These are phyloP conservation scores for Drosophila subobscura DNA, from an alignment of 1,140 invertebrate species.

Conservation along the genomic window DNA sequence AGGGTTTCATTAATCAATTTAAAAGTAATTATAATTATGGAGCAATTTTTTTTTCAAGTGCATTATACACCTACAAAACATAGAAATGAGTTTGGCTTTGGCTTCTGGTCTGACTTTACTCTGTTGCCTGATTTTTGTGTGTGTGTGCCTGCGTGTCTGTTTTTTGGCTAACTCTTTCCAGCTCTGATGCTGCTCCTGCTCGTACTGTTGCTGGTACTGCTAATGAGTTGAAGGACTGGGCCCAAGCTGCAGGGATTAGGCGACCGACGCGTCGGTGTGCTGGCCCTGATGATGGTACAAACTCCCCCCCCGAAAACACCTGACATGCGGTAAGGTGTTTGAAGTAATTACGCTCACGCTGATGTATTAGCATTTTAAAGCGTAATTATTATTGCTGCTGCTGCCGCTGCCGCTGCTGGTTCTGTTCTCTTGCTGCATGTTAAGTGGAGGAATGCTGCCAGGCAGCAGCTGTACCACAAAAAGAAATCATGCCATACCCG, in stretches of 20 bases:
- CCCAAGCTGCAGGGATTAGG: constrained; percentile 43
- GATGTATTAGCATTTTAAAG: constrained; percentile 78
- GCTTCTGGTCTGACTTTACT: constrained; percentile 43
- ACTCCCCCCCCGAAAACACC: constrained; percentile 15
- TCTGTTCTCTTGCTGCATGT: constrained; percentile 22
- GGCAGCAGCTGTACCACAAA: constrained; percentile 7
- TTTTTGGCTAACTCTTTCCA: constrained; percentile 28
- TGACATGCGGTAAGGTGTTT: constrained; percentile 66
- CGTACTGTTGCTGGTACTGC: constrained; percentile 54
- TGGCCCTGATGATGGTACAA: constrained; percentile 9
- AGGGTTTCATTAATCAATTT: too few species aligned
- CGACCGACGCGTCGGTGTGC: not conserved
- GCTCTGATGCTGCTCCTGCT: constrained; percentile 8
- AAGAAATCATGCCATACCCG: constrained; percentile 1
- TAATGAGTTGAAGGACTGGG: constrained; percentile 56
- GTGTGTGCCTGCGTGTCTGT: constrained; percentile 15
- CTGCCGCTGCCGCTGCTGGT: too few species aligned
- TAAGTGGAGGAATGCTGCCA: constrained; percentile 33
- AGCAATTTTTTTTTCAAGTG: too few species aligned
- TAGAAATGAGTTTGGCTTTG: constrained; percentile 36
- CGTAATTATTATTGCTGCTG: constrained; percentile 60
- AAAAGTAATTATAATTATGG: too few species aligned
- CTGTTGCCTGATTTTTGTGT: constrained; percentile 33
- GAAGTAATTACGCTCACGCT: constrained; percentile 75
- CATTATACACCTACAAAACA: too few species aligned